Conservation (phyloP, 2,797 vertebrate species). For the Molossus alvarezi region DNA sequence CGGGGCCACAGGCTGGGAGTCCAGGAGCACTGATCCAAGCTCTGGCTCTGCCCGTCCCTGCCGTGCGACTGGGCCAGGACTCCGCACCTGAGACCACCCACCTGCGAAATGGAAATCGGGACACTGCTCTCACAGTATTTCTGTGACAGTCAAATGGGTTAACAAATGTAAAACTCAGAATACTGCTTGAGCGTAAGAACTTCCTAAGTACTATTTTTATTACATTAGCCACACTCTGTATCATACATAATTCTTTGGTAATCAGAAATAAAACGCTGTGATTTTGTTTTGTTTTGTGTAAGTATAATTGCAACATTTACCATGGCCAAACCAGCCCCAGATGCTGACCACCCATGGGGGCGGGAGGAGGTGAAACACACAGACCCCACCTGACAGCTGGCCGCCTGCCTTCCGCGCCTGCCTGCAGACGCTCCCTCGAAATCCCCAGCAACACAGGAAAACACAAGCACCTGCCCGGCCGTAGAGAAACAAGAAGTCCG, state of each 20-base stretch:
- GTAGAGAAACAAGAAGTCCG: background rate
- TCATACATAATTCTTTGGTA: constrained; percentile 11
- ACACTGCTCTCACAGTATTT: background rate
- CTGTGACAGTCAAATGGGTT: background rate
- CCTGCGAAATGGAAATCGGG: background rate
- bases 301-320: constrained; percentile 48
- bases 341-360: background rate
- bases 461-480: background rate
- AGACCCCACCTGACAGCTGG: background rate
- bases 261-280: background rate
- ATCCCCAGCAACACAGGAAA: background rate
- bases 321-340: background rate
- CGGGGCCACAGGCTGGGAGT: background rate
- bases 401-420: background rate
- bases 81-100: background rate
- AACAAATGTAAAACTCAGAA: background rate
- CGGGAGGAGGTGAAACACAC: too few relatives aligned
- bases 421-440: background rate
- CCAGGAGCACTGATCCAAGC: background rate
- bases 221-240: constrained; percentile 1
- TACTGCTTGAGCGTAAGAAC: background rate
- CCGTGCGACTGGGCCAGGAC: background rate
- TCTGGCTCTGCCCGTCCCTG: background rate
- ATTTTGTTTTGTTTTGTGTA: background rate
- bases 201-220: background rate